Percentiles rank a stretch among this genome's conserved stretches.
Evolutionary conservation across 2,113 vertebrate genomes (phyloP).

Genomic region (Castor canadensis): DNA sequence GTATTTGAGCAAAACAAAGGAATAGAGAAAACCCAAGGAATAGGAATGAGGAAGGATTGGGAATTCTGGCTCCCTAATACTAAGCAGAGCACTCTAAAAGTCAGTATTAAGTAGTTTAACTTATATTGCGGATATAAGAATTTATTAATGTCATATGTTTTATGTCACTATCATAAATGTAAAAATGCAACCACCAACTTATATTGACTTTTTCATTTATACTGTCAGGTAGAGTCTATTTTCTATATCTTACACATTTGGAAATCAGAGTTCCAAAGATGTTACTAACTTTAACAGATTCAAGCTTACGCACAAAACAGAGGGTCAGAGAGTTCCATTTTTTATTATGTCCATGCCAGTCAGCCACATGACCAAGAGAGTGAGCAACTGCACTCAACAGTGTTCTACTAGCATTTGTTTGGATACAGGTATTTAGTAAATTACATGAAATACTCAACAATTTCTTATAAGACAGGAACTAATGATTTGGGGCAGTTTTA

Average conservation of each 20-base stretch:
- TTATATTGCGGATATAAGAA: background rate
- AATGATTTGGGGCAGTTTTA: too few relatives aligned
- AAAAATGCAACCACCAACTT: background rate
- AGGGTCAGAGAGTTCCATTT: background rate
- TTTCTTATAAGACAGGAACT: background rate
- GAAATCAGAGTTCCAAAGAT: background rate
- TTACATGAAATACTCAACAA: background rate
- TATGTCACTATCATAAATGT: background rate
- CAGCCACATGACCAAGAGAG: too few relatives aligned
- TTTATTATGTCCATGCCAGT: background rate
- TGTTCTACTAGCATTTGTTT: background rate
- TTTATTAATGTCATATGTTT: background rate
- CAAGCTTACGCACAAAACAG: background rate
- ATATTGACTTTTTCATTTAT: background rate
- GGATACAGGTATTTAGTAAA: background rate
- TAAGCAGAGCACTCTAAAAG: background rate
- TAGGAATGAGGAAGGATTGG: background rate
- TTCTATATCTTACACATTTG: background rate
- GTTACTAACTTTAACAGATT: background rate
- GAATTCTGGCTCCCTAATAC: background rate
- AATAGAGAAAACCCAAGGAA: background rate
- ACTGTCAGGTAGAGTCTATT: background rate
- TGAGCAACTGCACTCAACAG: background rate
- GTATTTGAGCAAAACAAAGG: background rate
- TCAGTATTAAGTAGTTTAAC: background rate